Evolutionary conservation across 35 echinoderm and acorn worm genomes (phyloP).

Genomic region (Anneissia japonica): DNA sequence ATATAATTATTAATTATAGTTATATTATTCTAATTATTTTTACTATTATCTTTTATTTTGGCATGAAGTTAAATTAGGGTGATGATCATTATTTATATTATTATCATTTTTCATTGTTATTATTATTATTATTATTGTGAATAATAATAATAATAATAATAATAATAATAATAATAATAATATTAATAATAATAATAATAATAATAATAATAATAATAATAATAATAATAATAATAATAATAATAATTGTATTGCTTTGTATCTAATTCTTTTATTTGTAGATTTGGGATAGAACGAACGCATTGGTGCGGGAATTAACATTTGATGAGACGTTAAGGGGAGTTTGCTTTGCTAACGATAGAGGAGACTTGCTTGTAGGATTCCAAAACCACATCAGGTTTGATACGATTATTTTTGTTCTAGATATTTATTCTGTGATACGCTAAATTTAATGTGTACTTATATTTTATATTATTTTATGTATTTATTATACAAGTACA

Average conservation of each 20-base stretch:
- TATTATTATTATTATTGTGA: no score
- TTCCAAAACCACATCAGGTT: constrained; percentile 98
- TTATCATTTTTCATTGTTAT: no score
- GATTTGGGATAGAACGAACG: constrained; percentile 84
- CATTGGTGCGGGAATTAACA: constrained; percentile 75
- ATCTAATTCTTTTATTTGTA: constrained; percentile 31
- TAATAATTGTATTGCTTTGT: not conserved
- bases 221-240: no score
- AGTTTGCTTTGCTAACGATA: constrained; percentile 92
- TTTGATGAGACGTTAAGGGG: constrained; percentile 76
- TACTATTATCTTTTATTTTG: no score
- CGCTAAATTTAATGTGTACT: not conserved
- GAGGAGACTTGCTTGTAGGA: constrained; percentile 86
- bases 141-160: no score
- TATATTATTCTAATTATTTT: no score
- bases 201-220: no score
- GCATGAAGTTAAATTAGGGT: no score
- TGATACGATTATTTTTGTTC: not conserved
- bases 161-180: no score
- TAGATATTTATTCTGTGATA: not conserved
- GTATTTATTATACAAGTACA: not conserved
- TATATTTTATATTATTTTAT: not conserved
- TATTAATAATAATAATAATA: no score
- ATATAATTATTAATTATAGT: no score
- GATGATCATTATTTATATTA: no score